Percentiles rank a stretch among this genome's conserved stretches.
phyloP scores from a whole-genome alignment of 2,113 vertebrate species.

The Oceanites oceanicus region DNA sequence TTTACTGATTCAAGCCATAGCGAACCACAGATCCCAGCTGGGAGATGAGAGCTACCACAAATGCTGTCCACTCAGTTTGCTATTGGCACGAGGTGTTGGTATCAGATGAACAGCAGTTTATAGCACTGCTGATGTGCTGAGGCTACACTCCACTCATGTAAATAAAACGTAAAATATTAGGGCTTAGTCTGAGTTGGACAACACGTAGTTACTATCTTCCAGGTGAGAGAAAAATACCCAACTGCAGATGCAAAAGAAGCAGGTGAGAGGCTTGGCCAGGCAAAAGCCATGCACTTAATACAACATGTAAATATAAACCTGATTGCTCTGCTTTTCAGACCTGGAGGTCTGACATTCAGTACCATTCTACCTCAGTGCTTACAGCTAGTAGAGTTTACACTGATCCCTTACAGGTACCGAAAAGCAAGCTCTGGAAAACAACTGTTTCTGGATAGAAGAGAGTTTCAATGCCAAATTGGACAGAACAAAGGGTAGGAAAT shows the following conservation, averaged over 20 bases:
- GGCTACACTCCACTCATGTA: neutral
- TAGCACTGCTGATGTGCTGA: fast-evolving
- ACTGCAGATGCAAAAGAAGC: neutral
- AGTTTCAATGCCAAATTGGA: neutral
- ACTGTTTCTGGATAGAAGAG: neutral
- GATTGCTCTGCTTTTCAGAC: neutral
- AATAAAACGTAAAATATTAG: neutral
- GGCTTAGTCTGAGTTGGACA: neutral
- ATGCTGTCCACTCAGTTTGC: neutral
- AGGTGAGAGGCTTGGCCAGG: neutral
- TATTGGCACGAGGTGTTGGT: neutral
- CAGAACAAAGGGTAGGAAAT: neutral
- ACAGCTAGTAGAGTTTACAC: neutral
- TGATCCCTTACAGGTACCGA: neutral
- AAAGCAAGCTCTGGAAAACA: neutral
- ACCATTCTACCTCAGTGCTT: neutral
- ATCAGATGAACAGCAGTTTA: neutral
- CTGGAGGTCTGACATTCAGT: neutral
- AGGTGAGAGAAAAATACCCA: neutral
- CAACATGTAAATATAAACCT: neutral
- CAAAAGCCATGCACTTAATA: neutral
- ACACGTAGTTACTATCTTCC: neutral
- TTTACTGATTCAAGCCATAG: neutral
- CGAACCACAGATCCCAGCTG: neutral
- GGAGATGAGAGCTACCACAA: fast-evolving